Evolutionary conservation across 2,888 invertebrate species (phyloP), one percentile per base, ranked within the genome.

Genomic region (Orthosia gracilis): DNA sequence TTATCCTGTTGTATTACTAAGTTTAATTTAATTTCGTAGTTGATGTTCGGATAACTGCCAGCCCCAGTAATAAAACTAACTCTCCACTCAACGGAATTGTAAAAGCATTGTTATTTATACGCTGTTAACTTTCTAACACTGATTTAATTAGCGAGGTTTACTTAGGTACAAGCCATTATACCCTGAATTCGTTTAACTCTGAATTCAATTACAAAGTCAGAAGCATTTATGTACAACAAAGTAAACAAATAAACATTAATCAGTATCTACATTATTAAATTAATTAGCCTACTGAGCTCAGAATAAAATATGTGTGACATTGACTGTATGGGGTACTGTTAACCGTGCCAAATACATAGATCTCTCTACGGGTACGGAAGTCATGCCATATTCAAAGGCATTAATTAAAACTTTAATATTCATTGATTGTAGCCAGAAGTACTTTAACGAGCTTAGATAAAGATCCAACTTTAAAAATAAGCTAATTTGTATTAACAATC

Each of bases 401-500:
- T 88, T 92, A 91, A 94, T 95, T 93, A 94, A 89, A 91, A 88
- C 87, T 92, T 94, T 92, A 92, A 91, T 94, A 92, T 94, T 92
- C 94, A 94, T 92, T 92, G 93, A 92, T 88, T 89, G 91, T 88
- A 87, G 82, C 82, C 73, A 77, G 76, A 81, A 74, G 72, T 63
- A 83, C 80, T 81, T 69, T 78, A 81, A 80, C 80, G 87, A 85
- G 73, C 63, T 71, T 45, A 79, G 84, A 87, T 88, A 84, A 84
- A 73, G 83, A 85, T 76, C 78, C 63, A 66, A 70, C 65, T 83
- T 82, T 66, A 69, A 79, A 88, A 87, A 84, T 84, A 85, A 83
- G 76, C 84, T 77, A 82, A 87, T 88, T 86, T 86, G 76, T 87
- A 78, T 66, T 71, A 78, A 81, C 72, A 66, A 74, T 59, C 76